Evolutionary conservation across 1,140 invertebrate genomes (phyloP), one percentile per base, ranked within the genome.

Genomic region (Vanessa atalanta): DNA sequence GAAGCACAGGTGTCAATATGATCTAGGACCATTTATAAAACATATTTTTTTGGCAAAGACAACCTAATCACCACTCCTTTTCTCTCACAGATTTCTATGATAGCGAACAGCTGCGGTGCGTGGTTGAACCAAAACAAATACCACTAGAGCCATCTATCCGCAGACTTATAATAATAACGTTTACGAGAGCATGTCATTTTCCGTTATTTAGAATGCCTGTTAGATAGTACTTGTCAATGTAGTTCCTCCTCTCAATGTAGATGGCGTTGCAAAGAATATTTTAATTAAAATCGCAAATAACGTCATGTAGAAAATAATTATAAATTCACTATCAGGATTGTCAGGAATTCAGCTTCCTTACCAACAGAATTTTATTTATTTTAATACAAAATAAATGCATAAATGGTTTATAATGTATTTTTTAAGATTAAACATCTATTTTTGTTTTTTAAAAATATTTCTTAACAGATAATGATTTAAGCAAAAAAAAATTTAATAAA

Each of bases 51-150:
- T 82, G 82, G 76, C 82, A 88, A 90, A 91, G 80, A 89, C 89
- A 85, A 79, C 85, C 84, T 91, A 90, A 90, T 91, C 89, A 93
- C 91, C 91, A 93, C 91, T 93, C 91, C 91, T 93, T 92, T 92
- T 90, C 91, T 90, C 89, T 90, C 87, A 89, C 88, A 86, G 86
- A 88, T 87, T 91, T 91, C 88, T 91, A 85, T 91, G 91, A 93
- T 93, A 93, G 88, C 89, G 86, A 93, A 93, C 91, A 93, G 91
- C 91, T 93, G 91, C 90, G 89, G 88, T 87, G 88, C 82, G 89
- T 88, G 85, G 83, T 90, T 88, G 82, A 83, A 93, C 84, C 90
- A 92, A 91, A 93, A 93, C 90, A 93, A 92, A 92, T 82, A 87
- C 88, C 51, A n/a, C 73, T 91, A 73, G 53, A 76, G 90, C 72